Percentiles rank a stretch among this genome's conserved stretches.
Evolutionary conservation across 2,113 vertebrate species (phyloP).

Genomic region (Ginglymostoma cirratum): DNA sequence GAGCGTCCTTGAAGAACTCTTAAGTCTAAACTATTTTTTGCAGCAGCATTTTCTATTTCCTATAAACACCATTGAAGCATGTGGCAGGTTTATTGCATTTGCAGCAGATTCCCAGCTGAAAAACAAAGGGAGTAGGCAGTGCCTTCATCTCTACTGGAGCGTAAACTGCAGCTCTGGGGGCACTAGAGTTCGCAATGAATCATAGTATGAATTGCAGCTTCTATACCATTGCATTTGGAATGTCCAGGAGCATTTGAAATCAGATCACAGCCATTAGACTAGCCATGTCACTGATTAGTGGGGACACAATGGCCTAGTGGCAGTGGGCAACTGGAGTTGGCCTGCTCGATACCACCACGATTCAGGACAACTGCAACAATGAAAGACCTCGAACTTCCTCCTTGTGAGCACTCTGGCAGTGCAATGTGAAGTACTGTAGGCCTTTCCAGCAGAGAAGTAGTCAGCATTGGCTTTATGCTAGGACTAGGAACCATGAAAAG

Average conservation of each 20-base stretch:
- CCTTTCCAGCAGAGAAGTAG: neutral
- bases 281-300: neutral
- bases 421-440: neutral
- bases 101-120: neutral
- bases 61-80: neutral
- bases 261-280: neutral
- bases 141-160: neutral
- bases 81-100: neutral
- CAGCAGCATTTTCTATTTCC: neutral
- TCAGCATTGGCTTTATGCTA: neutral
- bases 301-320: neutral
- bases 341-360: neutral
- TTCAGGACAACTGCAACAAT: neutral
- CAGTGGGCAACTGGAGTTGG: neutral
- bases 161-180: neutral
- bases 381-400: neutral
- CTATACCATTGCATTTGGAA: neutral
- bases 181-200: neutral
- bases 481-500: neutral
- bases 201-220: neutral
- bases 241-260: neutral
- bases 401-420: neutral
- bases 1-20: slow-evolving; percentile 10
- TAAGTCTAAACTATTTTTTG: neutral
- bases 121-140: neutral